Evolutionary conservation across 2,888 invertebrate species (phyloP).

Genomic region (Clusia tigrina): DNA sequence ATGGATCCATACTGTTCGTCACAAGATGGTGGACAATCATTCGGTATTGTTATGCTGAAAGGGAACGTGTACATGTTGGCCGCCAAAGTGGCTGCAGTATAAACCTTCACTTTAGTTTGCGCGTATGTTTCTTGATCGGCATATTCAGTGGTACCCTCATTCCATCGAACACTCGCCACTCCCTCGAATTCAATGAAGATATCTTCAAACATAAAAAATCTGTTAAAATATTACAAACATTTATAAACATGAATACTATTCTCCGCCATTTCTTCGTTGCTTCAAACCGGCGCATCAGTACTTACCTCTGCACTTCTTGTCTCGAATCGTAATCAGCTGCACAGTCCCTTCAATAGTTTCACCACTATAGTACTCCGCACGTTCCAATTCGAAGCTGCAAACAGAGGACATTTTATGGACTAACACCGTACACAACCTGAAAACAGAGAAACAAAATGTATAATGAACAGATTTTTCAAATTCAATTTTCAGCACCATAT

Average conservation of each 20-base stretch:
- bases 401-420: slow-evolving; percentile 41
- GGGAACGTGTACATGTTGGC: slow-evolving; percentile 42
- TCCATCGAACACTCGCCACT: too few relatives aligned
- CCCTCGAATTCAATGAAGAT: too few relatives aligned
- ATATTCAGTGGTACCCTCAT: too few relatives aligned
- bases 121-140: slow-evolving; percentile 39
- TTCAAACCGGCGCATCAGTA: too few relatives aligned
- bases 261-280: not conserved
- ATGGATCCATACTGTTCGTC: slow-evolving; percentile 75
- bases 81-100: slow-evolving; percentile 51
- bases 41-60: slow-evolving; percentile 42
- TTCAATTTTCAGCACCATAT: not conserved
- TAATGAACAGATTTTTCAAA: too few relatives aligned
- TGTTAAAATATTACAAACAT: too few relatives aligned
- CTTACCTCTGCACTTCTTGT: slow-evolving; percentile 45
- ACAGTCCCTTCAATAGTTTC: slow-evolving; percentile 48
- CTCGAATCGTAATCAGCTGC: slow-evolving; percentile 37
- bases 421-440: too few relatives aligned
- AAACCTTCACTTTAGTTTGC: slow-evolving; percentile 53
- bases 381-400: slow-evolving; percentile 47
- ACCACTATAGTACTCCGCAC: slow-evolving; percentile 49
- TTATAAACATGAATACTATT: not conserved
- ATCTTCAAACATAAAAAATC: too few relatives aligned
- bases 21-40: slow-evolving; percentile 63
- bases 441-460: too few relatives aligned